Evolutionary conservation across 2,113 vertebrate genomes (phyloP).

Genomic region (Pelecanoides urinatrix): DNA sequence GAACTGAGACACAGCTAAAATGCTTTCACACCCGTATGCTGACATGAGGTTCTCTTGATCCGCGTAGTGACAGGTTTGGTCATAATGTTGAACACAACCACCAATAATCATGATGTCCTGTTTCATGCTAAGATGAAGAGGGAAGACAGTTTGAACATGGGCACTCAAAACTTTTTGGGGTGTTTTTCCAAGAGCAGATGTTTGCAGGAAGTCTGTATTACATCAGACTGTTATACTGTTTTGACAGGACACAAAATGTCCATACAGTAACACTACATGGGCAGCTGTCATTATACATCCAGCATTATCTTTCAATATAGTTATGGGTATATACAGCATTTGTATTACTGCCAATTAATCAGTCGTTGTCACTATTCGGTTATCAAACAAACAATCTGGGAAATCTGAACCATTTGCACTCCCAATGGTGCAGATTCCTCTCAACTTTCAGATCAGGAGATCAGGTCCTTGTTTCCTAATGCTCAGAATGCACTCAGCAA

Average conservation of each 20-base stretch:
- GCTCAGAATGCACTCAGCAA: neutral
- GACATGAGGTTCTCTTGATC: neutral
- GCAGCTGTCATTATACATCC: slow-evolving; percentile 26
- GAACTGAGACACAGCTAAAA: neutral
- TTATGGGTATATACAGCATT: neutral
- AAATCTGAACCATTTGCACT: neutral
- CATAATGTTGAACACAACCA: neutral
- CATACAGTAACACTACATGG: neutral
- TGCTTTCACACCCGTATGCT: neutral
- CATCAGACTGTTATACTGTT: slow-evolving; percentile 7
- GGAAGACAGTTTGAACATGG: neutral
- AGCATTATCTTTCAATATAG: neutral
- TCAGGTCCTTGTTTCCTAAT: neutral
- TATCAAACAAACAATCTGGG: slow-evolving; percentile 46
- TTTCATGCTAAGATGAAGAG: neutral
- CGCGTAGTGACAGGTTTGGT: neutral
- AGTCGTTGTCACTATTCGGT: slow-evolving; percentile 44
- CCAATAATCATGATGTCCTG: neutral
- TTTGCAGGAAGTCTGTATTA: slow-evolving; percentile 2
- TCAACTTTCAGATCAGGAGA: neutral
- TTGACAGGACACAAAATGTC: slow-evolving; percentile 24
- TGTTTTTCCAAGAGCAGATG: slow-evolving; percentile 1
- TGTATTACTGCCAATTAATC: slow-evolving; percentile 56
- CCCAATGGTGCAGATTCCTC: neutral
- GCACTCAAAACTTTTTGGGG: neutral